Evolutionary conservation across 2,888 invertebrate genomes (phyloP).

Genomic region (Stictocephala bisonia): DNA sequence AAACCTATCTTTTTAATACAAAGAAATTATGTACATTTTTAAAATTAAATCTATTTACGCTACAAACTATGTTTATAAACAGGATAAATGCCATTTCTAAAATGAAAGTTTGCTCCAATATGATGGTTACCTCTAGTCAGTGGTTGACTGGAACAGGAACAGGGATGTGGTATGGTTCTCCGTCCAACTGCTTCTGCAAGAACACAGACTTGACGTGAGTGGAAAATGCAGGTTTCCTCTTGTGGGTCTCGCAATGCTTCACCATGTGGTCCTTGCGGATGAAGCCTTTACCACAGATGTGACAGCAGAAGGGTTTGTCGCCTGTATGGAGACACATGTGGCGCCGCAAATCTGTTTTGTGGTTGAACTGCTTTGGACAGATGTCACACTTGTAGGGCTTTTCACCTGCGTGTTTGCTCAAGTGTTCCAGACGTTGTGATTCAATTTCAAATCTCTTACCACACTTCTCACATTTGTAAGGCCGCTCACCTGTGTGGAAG

Average conservation of each 20-base stretch:
- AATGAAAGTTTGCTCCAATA: slow-evolving; percentile 39
- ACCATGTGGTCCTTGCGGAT: slow-evolving; percentile 93
- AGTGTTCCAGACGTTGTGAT: slow-evolving; percentile 77
- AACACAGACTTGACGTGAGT: not conserved
- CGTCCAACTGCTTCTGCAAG: not conserved
- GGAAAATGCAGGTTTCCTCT: slow-evolving; percentile 57
- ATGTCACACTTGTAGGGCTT: slow-evolving; percentile 88
- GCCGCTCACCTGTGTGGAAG: slow-evolving; percentile 88
- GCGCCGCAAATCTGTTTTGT: slow-evolving; percentile 88
- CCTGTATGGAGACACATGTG: slow-evolving; percentile 91
- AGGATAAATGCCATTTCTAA: too few relatives aligned
- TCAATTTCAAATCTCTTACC: slow-evolving; percentile 86
- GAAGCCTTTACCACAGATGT: slow-evolving; percentile 87
- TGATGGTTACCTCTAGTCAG: slow-evolving; percentile 43
- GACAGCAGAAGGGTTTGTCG: slow-evolving; percentile 84
- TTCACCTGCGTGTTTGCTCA: slow-evolving; percentile 81
- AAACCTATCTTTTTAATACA: too few relatives aligned
- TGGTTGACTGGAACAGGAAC: slow-evolving; percentile 34
- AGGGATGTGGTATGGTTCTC: not conserved
- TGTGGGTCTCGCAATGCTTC: slow-evolving; percentile 86
- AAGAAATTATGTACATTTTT: too few relatives aligned
- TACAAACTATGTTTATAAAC: too few relatives aligned
- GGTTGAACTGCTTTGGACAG: slow-evolving; percentile 91
- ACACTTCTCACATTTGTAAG: slow-evolving; percentile 85
- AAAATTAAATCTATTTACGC: too few relatives aligned